These are phyloP conservation scores for Cottoperca gobio DNA, from an alignment of 2,797 vertebrate genomes.

Conservation along the genomic window DNA sequence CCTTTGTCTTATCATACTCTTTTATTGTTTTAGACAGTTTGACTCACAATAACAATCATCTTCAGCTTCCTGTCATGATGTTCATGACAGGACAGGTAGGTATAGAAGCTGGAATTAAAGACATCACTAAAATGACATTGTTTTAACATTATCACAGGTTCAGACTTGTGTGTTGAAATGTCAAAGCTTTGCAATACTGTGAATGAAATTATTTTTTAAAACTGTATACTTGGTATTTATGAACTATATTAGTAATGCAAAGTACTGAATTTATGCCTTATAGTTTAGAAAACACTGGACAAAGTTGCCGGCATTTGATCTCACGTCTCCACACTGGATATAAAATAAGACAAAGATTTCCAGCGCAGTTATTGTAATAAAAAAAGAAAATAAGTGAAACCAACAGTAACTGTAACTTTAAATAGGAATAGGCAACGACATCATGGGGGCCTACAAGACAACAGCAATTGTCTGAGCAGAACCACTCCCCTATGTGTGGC, in stretches of 20 bases:
- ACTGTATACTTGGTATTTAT: not conserved
- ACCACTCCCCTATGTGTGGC: constrained; percentile 13
- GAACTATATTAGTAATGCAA: not conserved
- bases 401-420: constrained; percentile 3
- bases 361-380: not conserved
- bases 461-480: constrained; percentile 6
- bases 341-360: not conserved
- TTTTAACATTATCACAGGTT: not conserved
- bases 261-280: not conserved
- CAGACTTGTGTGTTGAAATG: no score
- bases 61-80: not conserved
- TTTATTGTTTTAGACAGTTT: not conserved
- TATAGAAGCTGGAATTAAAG: not conserved
- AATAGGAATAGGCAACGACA: constrained; percentile 1
- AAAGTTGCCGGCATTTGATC: not conserved
- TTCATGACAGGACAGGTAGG: not conserved
- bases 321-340: not conserved
- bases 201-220: not conserved
- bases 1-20: constrained; percentile 36
- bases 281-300: not conserved
- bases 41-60: not conserved
- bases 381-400: not conserved
- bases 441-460: not conserved
- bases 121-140: not conserved
- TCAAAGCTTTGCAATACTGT: not conserved